Base-by-base conservation (phyloP, 35 echinoderm and acorn worm species). In the Patiria miniata region DNA sequence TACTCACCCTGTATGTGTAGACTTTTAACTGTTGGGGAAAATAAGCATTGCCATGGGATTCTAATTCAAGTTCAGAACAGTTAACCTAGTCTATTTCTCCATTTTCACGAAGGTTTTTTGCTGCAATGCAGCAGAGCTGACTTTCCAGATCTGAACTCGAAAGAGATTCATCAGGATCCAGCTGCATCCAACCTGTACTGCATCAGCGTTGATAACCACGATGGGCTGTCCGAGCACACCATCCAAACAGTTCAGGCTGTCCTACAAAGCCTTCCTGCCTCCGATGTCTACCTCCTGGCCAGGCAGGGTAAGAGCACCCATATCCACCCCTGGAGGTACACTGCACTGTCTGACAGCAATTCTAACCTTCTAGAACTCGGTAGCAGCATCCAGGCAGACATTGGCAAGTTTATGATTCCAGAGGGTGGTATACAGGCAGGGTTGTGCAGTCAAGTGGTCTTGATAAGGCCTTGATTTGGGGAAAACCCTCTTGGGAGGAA, bases 291-390 rank as follows among this genome's bases (percentile, higher is more conserved):
- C 77, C 85, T 95, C 1, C 78, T 85, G 30, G 86, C 85, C 2
- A 88, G 86, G 61, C 93, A 95, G 52, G 93, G 93, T 14, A 91
- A 95, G 79, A 91, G 93, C 57, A 87, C 54, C 0, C 79, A 91
- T 68, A 34, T 91, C 53, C 22, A 84, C 68, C 15, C 17, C 87
- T 95, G 93, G 89, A 54, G 65, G 2, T 88, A 79, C 47, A 14
- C 34, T 17, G 81, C 79, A 16, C 93, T 95, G 1, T 39, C 40
- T 29, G 68, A 77, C 16, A 95, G 93, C 81, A 91, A 95, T 44
- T 16, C 19, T 33, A 87, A 95, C 40, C 47, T 91, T 16, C 29
- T 40, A 51, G 92, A 90, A 42, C 81, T 92, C 26, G 81, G 84
- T 55, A 54, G 84, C 30, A 58, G 36, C 5, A 89, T 58, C 34